These are phyloP conservation scores for Melinaea menophilus DNA, from an alignment of 2,888 invertebrate species.

Conservation along the genomic window DNA sequence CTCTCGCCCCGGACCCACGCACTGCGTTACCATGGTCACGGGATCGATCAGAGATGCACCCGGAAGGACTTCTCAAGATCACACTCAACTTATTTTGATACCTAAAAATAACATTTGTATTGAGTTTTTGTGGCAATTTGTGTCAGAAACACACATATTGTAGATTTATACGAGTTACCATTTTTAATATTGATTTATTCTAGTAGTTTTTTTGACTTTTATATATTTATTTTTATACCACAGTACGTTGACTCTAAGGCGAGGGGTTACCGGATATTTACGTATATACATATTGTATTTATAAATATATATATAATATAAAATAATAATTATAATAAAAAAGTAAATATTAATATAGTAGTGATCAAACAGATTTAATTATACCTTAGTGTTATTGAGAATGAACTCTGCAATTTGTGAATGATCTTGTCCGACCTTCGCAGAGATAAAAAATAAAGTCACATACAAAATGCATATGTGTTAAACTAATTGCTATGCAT, in stretches of 20 bases:
- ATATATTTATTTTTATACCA: slow-evolving; percentile 29
- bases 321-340: not conserved
- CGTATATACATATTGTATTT: not conserved
- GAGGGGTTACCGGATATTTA: slow-evolving; percentile 8
- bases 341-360: not conserved
- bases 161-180: too few relatives aligned
- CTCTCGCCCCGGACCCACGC: slow-evolving; percentile 68
- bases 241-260: slow-evolving; percentile 29
- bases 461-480: slow-evolving; percentile 33
- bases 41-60: slow-evolving; percentile 69
- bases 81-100: slow-evolving; percentile 5
- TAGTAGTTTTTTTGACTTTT: slow-evolving; percentile 15
- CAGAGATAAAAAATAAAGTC: slow-evolving; percentile 35
- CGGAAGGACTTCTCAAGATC: slow-evolving; percentile 40
- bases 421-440: slow-evolving; percentile 22
- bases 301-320: not conserved
- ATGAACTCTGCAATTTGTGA: slow-evolving; percentile 11
- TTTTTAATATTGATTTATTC: slow-evolving; percentile 1
- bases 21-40: slow-evolving; percentile 71
- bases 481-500: slow-evolving; percentile 26
- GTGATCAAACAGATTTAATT: slow-evolving; percentile 3
- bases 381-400: slow-evolving; percentile 4
- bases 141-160: too few relatives aligned
- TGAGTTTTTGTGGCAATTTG: too few relatives aligned
- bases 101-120: not conserved